Percentiles rank a stretch among this genome's conserved stretches.
Conservation (phyloP, 2,113 vertebrate genomes). For the Mirza zaza region DNA sequence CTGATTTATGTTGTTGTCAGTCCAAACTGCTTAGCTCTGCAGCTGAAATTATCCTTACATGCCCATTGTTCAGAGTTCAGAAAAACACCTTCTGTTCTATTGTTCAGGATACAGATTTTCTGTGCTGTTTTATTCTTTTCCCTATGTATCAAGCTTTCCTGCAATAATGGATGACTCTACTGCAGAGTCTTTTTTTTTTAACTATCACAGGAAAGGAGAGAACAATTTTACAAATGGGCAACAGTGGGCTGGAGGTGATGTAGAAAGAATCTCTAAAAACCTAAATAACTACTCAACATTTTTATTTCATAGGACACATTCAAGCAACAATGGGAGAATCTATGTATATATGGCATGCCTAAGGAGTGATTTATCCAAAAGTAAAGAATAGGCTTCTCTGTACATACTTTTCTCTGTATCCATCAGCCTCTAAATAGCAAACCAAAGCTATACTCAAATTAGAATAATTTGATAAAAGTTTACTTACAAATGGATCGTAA, state of each 20-base stretch:
- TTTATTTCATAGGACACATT: not conserved
- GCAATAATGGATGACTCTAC: not conserved
- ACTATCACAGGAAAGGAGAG: not conserved
- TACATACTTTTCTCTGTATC: not conserved
- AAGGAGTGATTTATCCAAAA: not conserved
- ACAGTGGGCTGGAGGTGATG: not conserved
- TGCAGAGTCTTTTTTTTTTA: not conserved
- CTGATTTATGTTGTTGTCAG: conserved; percentile 73
- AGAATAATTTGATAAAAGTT: not conserved
- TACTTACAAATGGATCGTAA: not conserved
- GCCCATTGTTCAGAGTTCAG: conserved; percentile 65
- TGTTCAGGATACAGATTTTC: conserved; percentile 36
- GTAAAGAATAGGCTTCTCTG: not conserved
- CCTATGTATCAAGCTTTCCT: not conserved
- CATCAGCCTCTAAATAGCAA: not conserved
- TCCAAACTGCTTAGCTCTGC: conserved; percentile 62
- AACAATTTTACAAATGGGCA: conserved; percentile 34
- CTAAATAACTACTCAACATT: not conserved
- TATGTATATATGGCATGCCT: not conserved
- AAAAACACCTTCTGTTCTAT: conserved; percentile 66
- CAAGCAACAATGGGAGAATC: not conserved
- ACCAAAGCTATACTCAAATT: not conserved
- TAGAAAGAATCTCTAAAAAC: not conserved
- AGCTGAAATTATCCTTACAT: conserved; percentile 65
- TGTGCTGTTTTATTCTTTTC: conserved; percentile 3